Conservation (phyloP, 2,888 invertebrate genomes). For the Callinectes sapidus region DNA sequence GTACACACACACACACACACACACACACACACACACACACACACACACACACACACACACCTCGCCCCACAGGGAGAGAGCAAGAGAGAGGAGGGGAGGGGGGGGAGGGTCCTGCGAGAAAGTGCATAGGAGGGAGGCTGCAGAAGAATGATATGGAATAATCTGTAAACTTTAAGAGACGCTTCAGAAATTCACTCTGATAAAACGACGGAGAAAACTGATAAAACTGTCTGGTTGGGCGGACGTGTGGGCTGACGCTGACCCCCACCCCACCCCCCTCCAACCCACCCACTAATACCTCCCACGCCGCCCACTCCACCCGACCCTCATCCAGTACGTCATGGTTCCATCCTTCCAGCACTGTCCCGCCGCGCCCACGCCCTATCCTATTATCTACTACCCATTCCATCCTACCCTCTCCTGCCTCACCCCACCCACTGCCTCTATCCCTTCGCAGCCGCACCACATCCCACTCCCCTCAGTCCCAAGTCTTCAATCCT, state of each 20-base stretch:
- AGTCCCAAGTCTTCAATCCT: background rate
- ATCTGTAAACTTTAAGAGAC: constrained; percentile 24
- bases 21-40: too few species aligned
- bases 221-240: background rate
- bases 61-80: too few species aligned
- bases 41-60: too few species aligned
- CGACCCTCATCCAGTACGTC: background rate
- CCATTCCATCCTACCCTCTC: background rate
- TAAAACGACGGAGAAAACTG: background rate
- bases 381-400: background rate
- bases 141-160: background rate
- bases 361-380: background rate
- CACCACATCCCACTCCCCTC: background rate
- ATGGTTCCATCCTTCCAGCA: background rate
- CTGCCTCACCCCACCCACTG: background rate
- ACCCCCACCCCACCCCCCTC: too few species aligned
- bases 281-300: background rate
- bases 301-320: background rate
- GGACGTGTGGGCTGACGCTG: constrained; percentile 1
- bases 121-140: background rate
- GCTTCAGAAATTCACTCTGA: constrained; percentile 6
- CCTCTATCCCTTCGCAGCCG: background rate
- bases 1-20: too few species aligned
- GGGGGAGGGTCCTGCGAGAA: background rate
- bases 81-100: background rate